Evolutionary conservation across 2,797 vertebrate species (phyloP).

Genomic region (Falco columbarius): DNA sequence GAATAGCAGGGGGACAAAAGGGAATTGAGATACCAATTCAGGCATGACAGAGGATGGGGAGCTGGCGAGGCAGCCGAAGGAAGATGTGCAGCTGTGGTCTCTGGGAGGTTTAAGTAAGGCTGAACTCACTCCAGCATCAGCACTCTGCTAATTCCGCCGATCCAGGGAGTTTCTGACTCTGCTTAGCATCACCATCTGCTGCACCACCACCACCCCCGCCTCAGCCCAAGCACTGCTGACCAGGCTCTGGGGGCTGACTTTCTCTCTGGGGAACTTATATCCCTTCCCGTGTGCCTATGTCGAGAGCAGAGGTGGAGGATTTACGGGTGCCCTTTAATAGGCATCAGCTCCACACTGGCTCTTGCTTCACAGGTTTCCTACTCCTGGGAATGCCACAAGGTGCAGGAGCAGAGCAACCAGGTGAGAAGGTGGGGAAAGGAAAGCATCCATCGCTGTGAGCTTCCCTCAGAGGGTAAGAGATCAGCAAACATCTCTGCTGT

Average conservation of each 20-base stretch:
- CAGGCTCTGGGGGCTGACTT: background rate
- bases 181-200: background rate
- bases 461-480: background rate
- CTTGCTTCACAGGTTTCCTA: background rate
- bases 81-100: background rate
- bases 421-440: background rate
- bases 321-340: background rate
- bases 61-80: background rate
- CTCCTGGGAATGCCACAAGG: background rate
- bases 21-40: background rate
- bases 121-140: background rate
- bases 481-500: background rate
- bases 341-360: background rate
- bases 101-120: background rate
- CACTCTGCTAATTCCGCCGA: background rate
- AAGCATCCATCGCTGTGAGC: background rate
- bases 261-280: background rate
- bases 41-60: background rate
- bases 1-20: background rate
- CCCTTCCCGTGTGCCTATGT: background rate
- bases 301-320: background rate
- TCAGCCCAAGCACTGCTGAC: background rate
- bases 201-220: background rate
- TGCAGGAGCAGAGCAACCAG: background rate
- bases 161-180: background rate